These are phyloP conservation scores for Maconellicoccus hirsutus DNA, from an alignment of 1,140 invertebrate genomes.

Conservation along the genomic window DNA sequence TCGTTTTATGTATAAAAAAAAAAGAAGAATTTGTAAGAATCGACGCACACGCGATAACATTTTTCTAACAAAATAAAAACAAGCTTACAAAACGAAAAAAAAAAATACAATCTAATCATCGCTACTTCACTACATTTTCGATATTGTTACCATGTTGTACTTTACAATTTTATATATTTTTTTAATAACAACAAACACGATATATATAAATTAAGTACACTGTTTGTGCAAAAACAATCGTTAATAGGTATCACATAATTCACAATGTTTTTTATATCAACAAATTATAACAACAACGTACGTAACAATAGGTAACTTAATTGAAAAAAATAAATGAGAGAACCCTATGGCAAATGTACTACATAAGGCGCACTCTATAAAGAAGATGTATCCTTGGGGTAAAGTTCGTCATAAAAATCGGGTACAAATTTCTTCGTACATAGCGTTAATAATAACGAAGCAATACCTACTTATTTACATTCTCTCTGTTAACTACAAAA, in stretches of 20 bases:
- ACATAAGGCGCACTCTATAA: too few species aligned
- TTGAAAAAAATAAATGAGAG: not conserved
- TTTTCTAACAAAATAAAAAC: not conserved
- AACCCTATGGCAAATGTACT: not conserved
- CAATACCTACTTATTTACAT: not conserved
- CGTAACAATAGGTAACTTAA: conserved; percentile 5
- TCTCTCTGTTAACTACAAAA: not conserved
- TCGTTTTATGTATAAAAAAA: not conserved
- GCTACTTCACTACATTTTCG: not conserved
- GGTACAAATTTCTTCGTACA: not conserved
- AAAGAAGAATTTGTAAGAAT: too few species aligned
- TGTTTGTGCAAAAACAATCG: not conserved
- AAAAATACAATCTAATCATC: not conserved
- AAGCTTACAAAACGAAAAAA: not conserved
- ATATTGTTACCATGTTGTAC: not conserved
- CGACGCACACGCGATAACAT: too few species aligned
- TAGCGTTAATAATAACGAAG: too few species aligned
- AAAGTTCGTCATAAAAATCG: too few species aligned
- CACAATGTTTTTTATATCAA: not conserved
- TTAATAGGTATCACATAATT: not conserved
- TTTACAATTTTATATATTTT: not conserved
- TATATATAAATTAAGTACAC: not conserved
- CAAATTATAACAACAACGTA: not conserved
- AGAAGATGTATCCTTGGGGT: too few species aligned
- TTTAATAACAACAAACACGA: not conserved